phyloP scores from a whole-genome alignment of 2,888 invertebrate species.

The Malthinus flaveolus region DNA sequence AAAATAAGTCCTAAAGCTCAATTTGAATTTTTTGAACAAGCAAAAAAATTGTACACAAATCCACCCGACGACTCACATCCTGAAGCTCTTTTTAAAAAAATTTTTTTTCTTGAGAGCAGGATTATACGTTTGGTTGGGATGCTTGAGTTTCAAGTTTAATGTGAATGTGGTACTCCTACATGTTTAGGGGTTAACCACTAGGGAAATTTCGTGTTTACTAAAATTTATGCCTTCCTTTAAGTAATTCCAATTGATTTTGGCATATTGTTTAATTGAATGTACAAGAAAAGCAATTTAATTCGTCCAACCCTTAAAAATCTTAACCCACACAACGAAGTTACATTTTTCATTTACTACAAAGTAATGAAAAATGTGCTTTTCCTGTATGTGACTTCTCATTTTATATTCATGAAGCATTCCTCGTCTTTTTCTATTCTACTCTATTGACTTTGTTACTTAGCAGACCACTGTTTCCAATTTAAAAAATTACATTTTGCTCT shows the following conservation, averaged over 20 bases:
- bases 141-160: too few relatives aligned
- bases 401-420: constrained; percentile 13
- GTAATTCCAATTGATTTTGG: too few relatives aligned
- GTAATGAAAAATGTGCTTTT: constrained; percentile 17
- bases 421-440: background rate
- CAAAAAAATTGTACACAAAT: too few relatives aligned
- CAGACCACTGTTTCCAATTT: background rate
- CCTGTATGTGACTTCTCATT: constrained; percentile 10
- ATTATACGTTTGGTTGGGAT: too few relatives aligned
- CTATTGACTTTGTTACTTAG: constrained; percentile 1
- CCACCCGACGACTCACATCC: too few relatives aligned
- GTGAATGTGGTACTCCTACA: background rate
- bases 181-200: constrained; percentile 2
- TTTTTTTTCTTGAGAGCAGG: too few relatives aligned
- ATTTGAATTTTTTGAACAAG: too few relatives aligned
- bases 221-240: background rate
- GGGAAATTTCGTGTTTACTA: constrained; percentile 6
- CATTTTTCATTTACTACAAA: constrained; percentile 18
- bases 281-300: too few relatives aligned
- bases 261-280: too few relatives aligned
- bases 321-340: background rate
- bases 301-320: too few relatives aligned
- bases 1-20: too few relatives aligned
- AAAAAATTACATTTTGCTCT: constrained; percentile 3
- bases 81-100: too few relatives aligned